Base-by-base conservation (phyloP, 1,140 invertebrate genomes). In the Chionoecetes opilio region DNA sequence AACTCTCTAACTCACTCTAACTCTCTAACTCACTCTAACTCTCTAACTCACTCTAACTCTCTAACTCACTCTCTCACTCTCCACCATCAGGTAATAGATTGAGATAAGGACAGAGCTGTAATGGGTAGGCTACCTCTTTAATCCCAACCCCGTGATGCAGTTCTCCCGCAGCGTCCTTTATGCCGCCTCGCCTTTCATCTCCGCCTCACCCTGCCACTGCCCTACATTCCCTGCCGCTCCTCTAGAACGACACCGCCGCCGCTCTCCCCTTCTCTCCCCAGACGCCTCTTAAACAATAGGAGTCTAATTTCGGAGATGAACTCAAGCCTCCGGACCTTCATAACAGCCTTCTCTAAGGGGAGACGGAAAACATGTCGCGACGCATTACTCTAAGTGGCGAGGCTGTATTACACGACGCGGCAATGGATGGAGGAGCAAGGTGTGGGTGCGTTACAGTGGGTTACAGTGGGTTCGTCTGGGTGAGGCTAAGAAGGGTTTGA, bases 291-390 rank as follows among this genome's bases (percentile, higher is more conserved):
- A 75, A 75, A 75, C 63, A 75, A 75, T 75, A 75, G 63, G 63
- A 75, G 63, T 75, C 63, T 75, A 75, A 75, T 75, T 75, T 75
- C 63, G 63, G 63, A 75, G 63, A 75, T 75, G 63, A 75, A 75
- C 63, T n/a, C 63, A n/a, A 75, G 63, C 63, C 63, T 75, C 63
- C 63, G 63, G n/a, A n/a, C 63, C 63, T 75, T 75, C 63, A 75
- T 75, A 75, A 75, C 63, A 75, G 63, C 63, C 63, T 75, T 26
- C 63, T 75, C 63, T n/a, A 75, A 26, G 63, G 63, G 63, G 63
- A 75, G 63, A 75, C n/a, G 63, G 63, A 75, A 75, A 75, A 75
- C 63, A 75, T 75, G 63, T 75, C 63, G 63, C 63, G n/a, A 75
- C 63, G 63, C 63, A 75, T 75, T 75, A 75, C 63, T 75, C 6